Evolutionary conservation across 2,797 vertebrate genomes (phyloP).

Genomic region (Tolypeutes matacus): DNA sequence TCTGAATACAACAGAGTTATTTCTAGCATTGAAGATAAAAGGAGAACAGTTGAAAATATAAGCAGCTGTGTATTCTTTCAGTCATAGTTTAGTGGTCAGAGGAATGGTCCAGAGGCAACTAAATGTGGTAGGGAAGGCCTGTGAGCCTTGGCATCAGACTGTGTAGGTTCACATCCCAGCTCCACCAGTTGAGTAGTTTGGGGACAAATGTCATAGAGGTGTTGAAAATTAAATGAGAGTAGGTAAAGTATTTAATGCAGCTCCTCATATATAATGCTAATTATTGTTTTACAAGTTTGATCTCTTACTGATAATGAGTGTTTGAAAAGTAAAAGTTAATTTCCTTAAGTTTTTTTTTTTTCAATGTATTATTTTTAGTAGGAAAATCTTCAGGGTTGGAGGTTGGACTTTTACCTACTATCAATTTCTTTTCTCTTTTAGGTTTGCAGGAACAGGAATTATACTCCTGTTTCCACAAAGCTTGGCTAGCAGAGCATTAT

Average conservation of each 20-base stretch:
- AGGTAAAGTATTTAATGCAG: not conserved
- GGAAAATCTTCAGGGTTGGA: not conserved
- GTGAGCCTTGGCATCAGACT: not conserved
- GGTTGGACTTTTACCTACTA: not conserved
- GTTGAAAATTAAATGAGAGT: not conserved
- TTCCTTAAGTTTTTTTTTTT: not conserved
- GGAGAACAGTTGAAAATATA: not conserved
- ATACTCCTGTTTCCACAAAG: not conserved
- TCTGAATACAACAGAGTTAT: not conserved
- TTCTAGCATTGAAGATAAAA: not conserved
- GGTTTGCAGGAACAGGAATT: not conserved
- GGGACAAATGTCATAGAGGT: not conserved
- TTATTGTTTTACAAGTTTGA: not conserved
- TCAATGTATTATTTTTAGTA: not conserved
- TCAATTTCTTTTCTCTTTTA: slow-evolving; percentile 55
- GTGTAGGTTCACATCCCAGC: not conserved
- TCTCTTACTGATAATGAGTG: not conserved
- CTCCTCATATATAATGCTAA: not conserved
- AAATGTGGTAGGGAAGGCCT: too few species aligned
- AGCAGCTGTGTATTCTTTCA: not conserved
- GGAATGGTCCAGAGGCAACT: not conserved
- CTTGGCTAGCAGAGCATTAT: slow-evolving; percentile 84
- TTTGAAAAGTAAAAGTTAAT: not conserved
- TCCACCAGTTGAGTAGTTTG: fast-evolving
- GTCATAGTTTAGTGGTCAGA: not conserved